These are phyloP conservation scores for Galbula dea DNA, from an alignment of 2,113 vertebrate species.

Conservation along the genomic window DNA sequence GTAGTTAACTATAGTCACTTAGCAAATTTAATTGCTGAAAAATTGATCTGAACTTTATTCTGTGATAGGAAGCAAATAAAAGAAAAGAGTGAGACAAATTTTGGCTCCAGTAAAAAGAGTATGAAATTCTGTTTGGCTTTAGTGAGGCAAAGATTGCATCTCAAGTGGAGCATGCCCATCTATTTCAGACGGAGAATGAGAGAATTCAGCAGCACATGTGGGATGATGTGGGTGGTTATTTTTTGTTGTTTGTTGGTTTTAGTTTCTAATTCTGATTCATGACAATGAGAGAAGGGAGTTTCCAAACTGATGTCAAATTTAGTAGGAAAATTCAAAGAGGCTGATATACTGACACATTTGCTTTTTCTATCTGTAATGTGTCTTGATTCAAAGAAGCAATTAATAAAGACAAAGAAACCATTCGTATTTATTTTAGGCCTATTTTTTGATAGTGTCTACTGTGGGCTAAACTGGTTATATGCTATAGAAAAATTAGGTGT, in stretches of 20 bases:
- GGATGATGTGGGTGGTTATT: not conserved
- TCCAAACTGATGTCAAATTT: not conserved
- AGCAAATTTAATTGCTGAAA: not conserved
- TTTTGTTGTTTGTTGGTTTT: not conserved
- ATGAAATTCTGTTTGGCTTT: not conserved
- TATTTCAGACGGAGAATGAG: not conserved
- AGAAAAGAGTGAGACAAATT: not conserved
- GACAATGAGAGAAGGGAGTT: not conserved
- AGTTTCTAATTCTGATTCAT: not conserved
- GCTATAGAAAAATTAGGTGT: not conserved
- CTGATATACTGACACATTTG: not conserved
- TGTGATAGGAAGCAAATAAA: not conserved
- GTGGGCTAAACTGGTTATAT: not conserved
- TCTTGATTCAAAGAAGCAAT: not conserved
- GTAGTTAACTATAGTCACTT: not conserved
- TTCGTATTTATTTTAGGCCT: not conserved
- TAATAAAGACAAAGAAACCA: not conserved
- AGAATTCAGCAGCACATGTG: not conserved
- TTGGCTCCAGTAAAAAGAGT: not conserved
- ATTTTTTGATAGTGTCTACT: not conserved
- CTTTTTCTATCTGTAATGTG: not conserved
- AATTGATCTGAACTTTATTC: not conserved
- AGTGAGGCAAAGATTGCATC: not conserved
- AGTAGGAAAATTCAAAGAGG: not conserved
- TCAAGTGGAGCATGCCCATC: not conserved